Percentiles rank a stretch among this genome's conserved stretches.
phyloP scores from a whole-genome alignment of 2,888 invertebrate genomes.

The Drosophila kuntzei region DNA sequence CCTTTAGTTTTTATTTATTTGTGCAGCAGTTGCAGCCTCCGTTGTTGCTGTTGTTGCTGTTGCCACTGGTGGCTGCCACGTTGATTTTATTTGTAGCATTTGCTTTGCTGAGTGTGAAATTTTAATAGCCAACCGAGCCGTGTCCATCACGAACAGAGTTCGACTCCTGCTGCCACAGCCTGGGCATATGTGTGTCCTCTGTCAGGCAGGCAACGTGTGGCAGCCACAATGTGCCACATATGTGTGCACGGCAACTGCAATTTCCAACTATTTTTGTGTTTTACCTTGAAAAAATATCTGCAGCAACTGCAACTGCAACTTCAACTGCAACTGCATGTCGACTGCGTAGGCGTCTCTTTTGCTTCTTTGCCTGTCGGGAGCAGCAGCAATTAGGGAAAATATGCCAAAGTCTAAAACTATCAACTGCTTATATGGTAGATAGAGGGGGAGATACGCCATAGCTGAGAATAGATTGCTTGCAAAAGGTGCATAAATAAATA shows the following conservation, averaged over 20 bases:
- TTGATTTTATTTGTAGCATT: conserved; percentile 81
- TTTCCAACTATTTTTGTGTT: conserved; percentile 69
- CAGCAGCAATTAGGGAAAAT: conserved; percentile 48
- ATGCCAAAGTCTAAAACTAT: conserved; percentile 19
- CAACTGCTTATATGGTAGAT: conserved; percentile 8
- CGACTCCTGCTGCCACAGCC: conserved; percentile 59
- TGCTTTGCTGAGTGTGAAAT: conserved; percentile 81
- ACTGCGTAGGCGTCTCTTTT: conserved; percentile 46
- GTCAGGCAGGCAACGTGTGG: conserved; percentile 39
- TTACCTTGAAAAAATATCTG: conserved; percentile 71
- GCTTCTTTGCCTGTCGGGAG: conserved; percentile 1
- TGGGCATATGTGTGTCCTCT: conserved; percentile 68
- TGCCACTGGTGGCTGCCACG: conserved; percentile 57
- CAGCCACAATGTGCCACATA: conserved; percentile 18
- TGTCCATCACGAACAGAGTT: conserved; percentile 62
- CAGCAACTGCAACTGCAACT: conserved; percentile 48
- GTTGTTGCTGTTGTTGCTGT: conserved; percentile 6
- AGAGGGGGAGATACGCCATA: conserved; percentile 5
- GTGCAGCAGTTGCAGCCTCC: conserved; percentile 53
- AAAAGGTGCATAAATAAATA: conserved; percentile 9
- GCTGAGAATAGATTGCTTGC: conserved; percentile 22
- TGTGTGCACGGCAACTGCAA: conserved; percentile 6
- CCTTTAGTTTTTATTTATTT: conserved; percentile 76
- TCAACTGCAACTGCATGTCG: background rate
- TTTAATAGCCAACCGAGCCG: conserved; percentile 82